These are phyloP conservation scores for Orestias chungarensis DNA, from an alignment of 2,797 vertebrate species.

Conservation along the genomic window DNA sequence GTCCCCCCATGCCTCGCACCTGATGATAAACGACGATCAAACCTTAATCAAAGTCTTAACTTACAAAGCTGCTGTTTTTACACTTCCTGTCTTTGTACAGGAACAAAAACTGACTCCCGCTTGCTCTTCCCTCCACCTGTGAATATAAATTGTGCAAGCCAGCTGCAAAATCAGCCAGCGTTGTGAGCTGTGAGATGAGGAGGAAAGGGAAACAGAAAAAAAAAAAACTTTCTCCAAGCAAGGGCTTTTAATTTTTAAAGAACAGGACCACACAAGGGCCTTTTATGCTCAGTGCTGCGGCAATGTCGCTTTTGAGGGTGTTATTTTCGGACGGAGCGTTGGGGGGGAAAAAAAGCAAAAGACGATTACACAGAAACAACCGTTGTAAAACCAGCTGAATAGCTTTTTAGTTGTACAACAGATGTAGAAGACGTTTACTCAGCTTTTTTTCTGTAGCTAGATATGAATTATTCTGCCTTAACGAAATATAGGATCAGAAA, in stretches of 20 bases:
- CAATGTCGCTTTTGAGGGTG: conserved; percentile 50
- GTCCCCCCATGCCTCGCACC: conserved; percentile 47
- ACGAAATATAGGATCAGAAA: conserved; percentile 51
- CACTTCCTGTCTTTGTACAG: conserved; percentile 58
- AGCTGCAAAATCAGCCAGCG: conserved; percentile 67
- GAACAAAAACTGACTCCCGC: conserved; percentile 56
- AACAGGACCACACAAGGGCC: conserved; percentile 81
- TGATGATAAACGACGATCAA: conserved; percentile 66
- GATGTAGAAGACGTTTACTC: conserved; percentile 33
- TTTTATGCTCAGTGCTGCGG: conserved; percentile 71
- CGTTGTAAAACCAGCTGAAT: conserved; percentile 64
- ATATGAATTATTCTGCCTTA: conserved; percentile 57
- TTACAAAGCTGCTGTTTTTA: conserved; percentile 64
- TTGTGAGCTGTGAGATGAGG: conserved; percentile 60
- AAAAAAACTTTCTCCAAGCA: conserved; percentile 63
- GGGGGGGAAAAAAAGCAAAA: conserved; percentile 52
- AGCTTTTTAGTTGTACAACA: conserved; percentile 46
- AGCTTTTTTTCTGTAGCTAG: conserved; percentile 32
- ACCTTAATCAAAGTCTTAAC: conserved; percentile 64
- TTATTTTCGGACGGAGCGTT: conserved; percentile 29
- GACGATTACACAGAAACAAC: conserved; percentile 67
- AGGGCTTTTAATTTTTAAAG: conserved; percentile 83
- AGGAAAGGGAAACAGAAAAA: neutral
- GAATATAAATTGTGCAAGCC: conserved; percentile 76
- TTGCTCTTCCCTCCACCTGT: conserved; percentile 58